A percentile compares a stretch with the other conserved stretches of the same genome.
These are phyloP conservation scores for Salvelinus fontinalis DNA, from an alignment of 2,113 vertebrate species.

Conservation along the genomic window DNA sequence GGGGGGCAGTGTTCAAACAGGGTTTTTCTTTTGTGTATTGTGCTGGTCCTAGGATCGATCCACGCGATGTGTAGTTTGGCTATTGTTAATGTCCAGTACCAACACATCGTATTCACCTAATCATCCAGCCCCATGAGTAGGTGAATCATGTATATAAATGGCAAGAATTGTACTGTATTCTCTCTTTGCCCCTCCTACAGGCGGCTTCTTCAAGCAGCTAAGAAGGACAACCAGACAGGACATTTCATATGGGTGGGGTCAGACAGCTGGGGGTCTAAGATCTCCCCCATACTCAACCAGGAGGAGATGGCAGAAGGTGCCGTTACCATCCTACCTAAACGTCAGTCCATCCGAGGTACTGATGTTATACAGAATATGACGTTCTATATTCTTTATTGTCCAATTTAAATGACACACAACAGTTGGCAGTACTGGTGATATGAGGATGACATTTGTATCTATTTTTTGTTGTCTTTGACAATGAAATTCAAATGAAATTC, in stretches of 20 bases:
- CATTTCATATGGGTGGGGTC: slow-evolving; percentile 98
- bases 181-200: slow-evolving; percentile 58
- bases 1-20: no score
- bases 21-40: no score
- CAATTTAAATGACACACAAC: not conserved
- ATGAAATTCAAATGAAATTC: no score
- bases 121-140: not conserved
- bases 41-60: no score
- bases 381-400: not conserved
- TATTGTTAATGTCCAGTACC: no score
- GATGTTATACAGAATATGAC: not conserved
- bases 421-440: not conserved
- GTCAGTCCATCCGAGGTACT: slow-evolving; percentile 88
- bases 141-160: not conserved
- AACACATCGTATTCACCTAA: no score
- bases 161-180: not conserved
- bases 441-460: not conserved
- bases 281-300: slow-evolving; percentile 85
- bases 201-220: slow-evolving; percentile 87
- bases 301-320: slow-evolving; percentile 93
- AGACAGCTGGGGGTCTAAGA: slow-evolving; percentile 97
- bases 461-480: no score
- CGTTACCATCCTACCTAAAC: slow-evolving; percentile 90
- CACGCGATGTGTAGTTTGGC: no score
- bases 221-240: slow-evolving; percentile 89